These are phyloP conservation scores for Onychomys torridus DNA, from an alignment of 2,797 vertebrate species.

Conservation along the genomic window DNA sequence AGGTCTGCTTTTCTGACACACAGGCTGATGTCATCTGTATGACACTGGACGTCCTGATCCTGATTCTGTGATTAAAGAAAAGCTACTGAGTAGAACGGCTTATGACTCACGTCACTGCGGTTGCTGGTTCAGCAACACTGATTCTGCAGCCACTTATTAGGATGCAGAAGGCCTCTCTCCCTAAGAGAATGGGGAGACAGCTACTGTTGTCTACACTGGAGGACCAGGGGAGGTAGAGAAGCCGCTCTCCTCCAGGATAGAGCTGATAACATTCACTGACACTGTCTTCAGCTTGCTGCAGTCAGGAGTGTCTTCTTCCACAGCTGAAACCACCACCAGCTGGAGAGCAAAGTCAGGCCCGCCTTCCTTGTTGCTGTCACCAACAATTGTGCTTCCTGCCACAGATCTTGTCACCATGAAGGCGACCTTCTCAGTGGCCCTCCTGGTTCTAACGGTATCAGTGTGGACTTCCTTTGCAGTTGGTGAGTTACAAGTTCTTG, in stretches of 20 bases:
- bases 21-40: neutral
- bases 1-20: neutral
- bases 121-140: neutral
- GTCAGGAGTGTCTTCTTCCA: no score
- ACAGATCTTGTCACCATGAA: constrained; percentile 57
- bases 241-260: neutral
- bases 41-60: neutral
- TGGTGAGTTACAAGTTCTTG: constrained; percentile 57
- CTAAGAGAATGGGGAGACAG: neutral
- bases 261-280: neutral
- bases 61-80: neutral
- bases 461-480: neutral
- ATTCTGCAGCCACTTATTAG: neutral
- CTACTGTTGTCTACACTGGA: neutral
- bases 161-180: neutral
- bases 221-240: neutral
- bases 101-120: neutral
- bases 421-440: neutral
- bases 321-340: neutral
- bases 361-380: neutral
- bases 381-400: neutral
- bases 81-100: neutral
- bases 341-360: no score
- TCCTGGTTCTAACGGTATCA: neutral
- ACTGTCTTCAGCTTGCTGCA: neutral